Evolutionary conservation across 2,113 vertebrate genomes (phyloP).

Genomic region (Panthera leo): DNA sequence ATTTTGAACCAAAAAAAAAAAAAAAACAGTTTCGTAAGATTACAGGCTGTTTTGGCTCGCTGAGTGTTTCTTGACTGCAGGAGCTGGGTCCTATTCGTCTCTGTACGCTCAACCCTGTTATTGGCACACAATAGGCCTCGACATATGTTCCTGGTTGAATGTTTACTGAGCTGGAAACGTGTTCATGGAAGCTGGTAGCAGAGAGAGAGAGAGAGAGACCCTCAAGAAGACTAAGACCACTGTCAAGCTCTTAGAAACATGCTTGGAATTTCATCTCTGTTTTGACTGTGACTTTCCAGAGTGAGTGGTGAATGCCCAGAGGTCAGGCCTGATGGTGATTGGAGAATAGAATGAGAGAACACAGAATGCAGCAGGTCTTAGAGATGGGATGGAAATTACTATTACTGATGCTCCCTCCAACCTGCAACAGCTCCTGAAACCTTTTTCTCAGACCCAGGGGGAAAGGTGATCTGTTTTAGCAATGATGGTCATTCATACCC

Average conservation of each 20-base stretch:
- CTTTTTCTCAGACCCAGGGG: neutral
- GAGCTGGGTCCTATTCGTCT: neutral
- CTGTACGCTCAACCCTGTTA: neutral
- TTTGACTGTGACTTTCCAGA: neutral
- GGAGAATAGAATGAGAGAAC: neutral
- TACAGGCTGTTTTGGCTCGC: neutral
- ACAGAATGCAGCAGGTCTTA: neutral
- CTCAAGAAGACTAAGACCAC: neutral
- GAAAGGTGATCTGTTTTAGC: neutral
- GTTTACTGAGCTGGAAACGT: neutral
- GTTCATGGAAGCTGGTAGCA: neutral
- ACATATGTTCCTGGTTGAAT: neutral
- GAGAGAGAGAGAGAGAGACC: neutral
- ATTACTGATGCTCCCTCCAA: neutral
- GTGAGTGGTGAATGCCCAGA: neutral
- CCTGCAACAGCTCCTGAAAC: neutral
- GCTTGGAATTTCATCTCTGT: neutral
- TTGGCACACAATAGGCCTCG: neutral
- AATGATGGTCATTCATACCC: neutral
- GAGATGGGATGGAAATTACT: neutral
- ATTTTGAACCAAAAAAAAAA: neutral
- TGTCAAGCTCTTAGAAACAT: neutral
- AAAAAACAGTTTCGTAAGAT: neutral
- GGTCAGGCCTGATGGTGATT: neutral
- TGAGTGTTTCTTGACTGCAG: neutral